Base-by-base conservation (phyloP, 2,113 vertebrate genomes). In the Alligator mississippiensis region DNA sequence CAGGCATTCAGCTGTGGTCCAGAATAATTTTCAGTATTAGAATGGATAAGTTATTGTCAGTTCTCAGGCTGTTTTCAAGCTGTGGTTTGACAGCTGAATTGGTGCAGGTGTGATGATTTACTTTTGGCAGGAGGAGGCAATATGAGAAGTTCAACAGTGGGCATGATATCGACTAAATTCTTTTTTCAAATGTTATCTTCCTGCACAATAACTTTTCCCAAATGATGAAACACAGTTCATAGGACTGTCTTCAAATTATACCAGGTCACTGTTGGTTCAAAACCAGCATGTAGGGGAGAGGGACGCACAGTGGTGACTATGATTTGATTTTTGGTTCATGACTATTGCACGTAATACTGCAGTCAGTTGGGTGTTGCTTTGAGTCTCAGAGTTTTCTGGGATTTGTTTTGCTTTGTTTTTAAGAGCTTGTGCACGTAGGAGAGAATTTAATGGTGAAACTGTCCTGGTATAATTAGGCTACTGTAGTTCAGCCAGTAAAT, bases 61-160 rank as follows among this genome's bases (percentile, higher is more conserved):
- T 84, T 59, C 1, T 57, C 0, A 2, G 3, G 5, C 1, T 3
- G 24, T n/a, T 24, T 76, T 68, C 62, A 47, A 84, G 4, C 68
- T 75, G 81, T 64, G 85, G 16, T 64, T 84, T 61, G 72, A 12
- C 61, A 58, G 72, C 54, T 64, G 82, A 94, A 81, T 74, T 21
- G 77, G 57, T 91, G 66, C 16, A 88, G 79, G 28, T 89, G 70
- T 87, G 84, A 3, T 91, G 80, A 75, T 81, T 84, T 64, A 54
- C 30, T 80, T 28, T 64, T 92, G 80, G 57, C 22, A 87, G 94
- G 92, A 93, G 84, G 93, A 93, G 30, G 92, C 47, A 76, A 72
- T 22, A 0, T 38, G 30, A 22, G 84, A 77, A 93, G 75, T 85
- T 94, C 68, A 84, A 81, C 84, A 79, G 13, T 9, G 25, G 76